These are phyloP conservation scores for Calyptomena viridis DNA, from an alignment of 2,113 vertebrate species.

Conservation along the genomic window DNA sequence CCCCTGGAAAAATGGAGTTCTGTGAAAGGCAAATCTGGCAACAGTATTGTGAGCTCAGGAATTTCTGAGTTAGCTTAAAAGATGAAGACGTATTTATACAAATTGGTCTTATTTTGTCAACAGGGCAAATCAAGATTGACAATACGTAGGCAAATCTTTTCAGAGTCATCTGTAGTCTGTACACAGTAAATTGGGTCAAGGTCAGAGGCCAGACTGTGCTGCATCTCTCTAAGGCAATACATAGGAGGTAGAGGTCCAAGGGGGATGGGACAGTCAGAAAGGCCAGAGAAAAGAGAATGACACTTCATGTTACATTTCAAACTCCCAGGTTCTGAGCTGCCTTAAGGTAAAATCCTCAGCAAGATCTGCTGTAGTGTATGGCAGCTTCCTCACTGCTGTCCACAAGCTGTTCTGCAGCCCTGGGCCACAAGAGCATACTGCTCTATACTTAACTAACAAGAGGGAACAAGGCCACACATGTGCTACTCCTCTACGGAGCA, in stretches of 20 bases:
- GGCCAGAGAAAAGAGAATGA: not conserved
- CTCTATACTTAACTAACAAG: not conserved
- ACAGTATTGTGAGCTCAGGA: not conserved
- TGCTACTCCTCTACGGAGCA: not conserved
- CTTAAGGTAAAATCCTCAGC: not conserved
- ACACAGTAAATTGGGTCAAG: not conserved
- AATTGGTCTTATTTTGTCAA: not conserved
- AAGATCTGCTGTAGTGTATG: not conserved
- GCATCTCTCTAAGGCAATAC: not conserved
- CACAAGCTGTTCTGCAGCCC: not conserved
- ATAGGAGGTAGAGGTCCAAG: not conserved
- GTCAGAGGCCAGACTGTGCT: not conserved
- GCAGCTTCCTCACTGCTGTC: not conserved
- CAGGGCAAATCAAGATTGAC: not conserved
- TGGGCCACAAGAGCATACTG: rapidly evolving
- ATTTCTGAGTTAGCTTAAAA: not conserved
- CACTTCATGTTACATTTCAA: not conserved
- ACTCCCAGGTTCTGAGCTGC: not conserved
- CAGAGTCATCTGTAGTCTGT: not conserved
- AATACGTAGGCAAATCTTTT: not conserved
- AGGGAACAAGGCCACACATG: not conserved
- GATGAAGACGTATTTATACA: not conserved
- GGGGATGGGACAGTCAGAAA: not conserved
- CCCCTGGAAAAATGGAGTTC: not conserved
- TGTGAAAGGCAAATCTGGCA: not conserved